phyloP scores from a whole-genome alignment of 1,140 invertebrate species.

The Drosophila subpulchrella region DNA sequence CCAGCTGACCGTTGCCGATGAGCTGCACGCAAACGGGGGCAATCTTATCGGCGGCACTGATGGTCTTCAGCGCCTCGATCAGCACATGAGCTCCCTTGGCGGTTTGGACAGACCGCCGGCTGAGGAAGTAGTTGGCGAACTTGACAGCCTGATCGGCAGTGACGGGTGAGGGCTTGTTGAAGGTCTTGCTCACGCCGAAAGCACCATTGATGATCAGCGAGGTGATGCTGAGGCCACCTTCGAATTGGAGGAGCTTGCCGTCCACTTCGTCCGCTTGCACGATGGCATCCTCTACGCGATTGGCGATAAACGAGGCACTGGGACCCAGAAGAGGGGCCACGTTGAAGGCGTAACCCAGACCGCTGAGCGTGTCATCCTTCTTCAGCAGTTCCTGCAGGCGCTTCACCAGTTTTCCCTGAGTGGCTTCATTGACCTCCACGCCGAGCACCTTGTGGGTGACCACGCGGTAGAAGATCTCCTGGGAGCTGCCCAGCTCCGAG shows the following conservation, averaged over 20 bases:
- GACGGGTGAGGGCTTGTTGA: constrained; percentile 90
- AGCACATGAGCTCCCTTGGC: constrained; percentile 92
- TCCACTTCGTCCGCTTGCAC: constrained; percentile 98
- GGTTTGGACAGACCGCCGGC: constrained; percentile 94
- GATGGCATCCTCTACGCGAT: constrained; percentile 95
- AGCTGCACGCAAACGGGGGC: constrained; percentile 91
- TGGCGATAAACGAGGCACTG: constrained; percentile 90
- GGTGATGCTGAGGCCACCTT: constrained; percentile 92
- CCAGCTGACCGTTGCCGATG: constrained; percentile 90
- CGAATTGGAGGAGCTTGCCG: constrained; percentile 94
- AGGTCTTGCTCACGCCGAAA: constrained; percentile 89
- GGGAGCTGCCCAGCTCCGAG: constrained; percentile 53
- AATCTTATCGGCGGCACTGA: constrained; percentile 69
- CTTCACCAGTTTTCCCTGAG: constrained; percentile 87
- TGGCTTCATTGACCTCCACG: constrained; percentile 79
- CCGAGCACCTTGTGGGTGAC: constrained; percentile 65
- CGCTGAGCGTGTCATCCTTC: constrained; percentile 91
- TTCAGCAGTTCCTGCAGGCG: constrained; percentile 89
- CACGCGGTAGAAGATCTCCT: constrained; percentile 79
- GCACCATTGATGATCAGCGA: constrained; percentile 85
- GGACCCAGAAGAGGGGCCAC: constrained; percentile 89
- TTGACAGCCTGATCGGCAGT: constrained; percentile 93
- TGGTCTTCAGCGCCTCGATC: constrained; percentile 90
- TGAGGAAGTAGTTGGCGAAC: constrained; percentile 96
- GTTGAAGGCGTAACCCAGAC: constrained; percentile 93